Evolutionary conservation across 2,797 vertebrate species (phyloP), one percentile per base, ranked within the genome.

Genomic region (Acestrorhynchus altus): DNA sequence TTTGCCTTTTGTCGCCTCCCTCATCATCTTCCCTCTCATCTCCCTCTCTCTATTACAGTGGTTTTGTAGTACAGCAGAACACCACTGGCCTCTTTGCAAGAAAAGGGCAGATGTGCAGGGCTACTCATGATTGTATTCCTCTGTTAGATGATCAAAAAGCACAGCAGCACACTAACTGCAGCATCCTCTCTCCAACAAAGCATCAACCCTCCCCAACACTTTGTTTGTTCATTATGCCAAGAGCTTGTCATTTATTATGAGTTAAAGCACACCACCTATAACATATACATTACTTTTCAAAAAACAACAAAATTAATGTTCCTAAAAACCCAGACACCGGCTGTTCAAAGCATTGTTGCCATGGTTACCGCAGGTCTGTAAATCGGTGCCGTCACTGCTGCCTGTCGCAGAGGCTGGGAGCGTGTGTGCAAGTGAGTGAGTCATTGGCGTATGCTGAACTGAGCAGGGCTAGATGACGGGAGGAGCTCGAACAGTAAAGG

Each of bases 61-160:
- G 31, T 35, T 35, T 35, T 35, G 31, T 35, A 2, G 2, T 35
- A 35, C 31, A 35, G 2, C 31, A 35, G 31, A 2, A 35, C 31
- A 35, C 2, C 6, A 2, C 6, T 35, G 31, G 31, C 31, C 31
- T 35, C 31, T 35, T 6, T 35, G 31, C 6, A 35, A 35, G 31
- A 35, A 2, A 2, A 35, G 2, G 6, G 31, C 31, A 35, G 31
- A 35, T 35, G 31, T 35, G 2, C 6, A 35, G 2, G 31, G 31
- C 31, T 6, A 35, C 31, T 35, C 2, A 35, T 35, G 31, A 35
- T 35, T 35, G 31, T 35, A 6, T 35, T 35, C 6, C 31, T 35
- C 31, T 6, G 31, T 2, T 44, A 44, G 42, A 93, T 95, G 94
- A 93, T 94, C 95, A 94, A 94, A 93, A 91, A 84, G 83, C 81